Evolutionary conservation across 2,888 invertebrate species (phyloP).

Genomic region (Keiferia lycopersicella): DNA sequence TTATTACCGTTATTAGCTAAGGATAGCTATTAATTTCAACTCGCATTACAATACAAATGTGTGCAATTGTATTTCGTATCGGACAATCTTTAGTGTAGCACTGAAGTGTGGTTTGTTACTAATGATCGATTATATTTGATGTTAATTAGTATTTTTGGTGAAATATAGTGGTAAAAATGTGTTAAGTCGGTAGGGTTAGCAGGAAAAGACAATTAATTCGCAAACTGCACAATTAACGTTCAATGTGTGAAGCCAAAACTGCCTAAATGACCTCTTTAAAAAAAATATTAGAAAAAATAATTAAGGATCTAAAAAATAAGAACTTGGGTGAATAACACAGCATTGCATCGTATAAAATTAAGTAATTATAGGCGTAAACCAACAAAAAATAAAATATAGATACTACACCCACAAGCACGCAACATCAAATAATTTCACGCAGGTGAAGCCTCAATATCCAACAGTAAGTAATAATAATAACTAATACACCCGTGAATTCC

Average conservation of each 20-base stretch:
- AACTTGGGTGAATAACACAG: not conserved
- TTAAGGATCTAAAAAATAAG: not conserved
- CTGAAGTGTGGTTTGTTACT: not conserved
- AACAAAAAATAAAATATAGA: conserved; percentile 10
- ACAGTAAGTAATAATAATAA: conserved; percentile 24
- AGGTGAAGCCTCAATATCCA: conserved; percentile 13
- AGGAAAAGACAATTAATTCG: no score
- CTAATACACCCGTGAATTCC: conserved; percentile 34
- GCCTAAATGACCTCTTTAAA: no score
- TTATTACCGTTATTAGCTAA: conserved; percentile 70
- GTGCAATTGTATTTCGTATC: conserved; percentile 39
- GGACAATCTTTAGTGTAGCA: conserved; percentile 6
- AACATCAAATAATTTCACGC: conserved; percentile 13
- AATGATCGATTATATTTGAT: not conserved
- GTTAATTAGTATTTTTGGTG: no score
- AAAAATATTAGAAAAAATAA: no score
- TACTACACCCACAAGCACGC: not conserved
- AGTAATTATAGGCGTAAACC: not conserved
- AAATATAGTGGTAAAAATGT: no score
- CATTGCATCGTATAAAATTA: not conserved
- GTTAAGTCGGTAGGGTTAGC: no score
- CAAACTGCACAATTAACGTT: no score
- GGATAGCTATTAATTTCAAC: conserved; percentile 68
- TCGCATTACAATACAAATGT: conserved; percentile 48
- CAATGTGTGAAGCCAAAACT: no score